These are phyloP conservation scores for Ips typographus DNA, from an alignment of 1,140 invertebrate genomes.

Conservation along the genomic window DNA sequence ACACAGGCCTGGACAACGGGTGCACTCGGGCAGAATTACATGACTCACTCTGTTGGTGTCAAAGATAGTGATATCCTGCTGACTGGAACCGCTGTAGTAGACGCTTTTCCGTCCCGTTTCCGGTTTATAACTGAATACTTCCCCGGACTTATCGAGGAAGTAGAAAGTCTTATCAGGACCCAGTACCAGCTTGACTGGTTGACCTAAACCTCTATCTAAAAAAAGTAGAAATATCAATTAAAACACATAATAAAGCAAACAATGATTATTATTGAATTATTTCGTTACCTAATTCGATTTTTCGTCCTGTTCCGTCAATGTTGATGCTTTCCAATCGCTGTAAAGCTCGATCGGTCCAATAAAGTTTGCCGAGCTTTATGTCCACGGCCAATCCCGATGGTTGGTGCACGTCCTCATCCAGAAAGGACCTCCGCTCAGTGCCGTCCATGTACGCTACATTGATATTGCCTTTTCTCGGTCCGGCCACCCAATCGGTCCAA, in stretches of 20 bases:
- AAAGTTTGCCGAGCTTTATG: conserved; percentile 66
- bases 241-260: not conserved
- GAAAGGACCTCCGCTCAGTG: conserved; percentile 56
- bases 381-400: conserved; percentile 88
- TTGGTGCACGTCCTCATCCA: conserved; percentile 68
- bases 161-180: conserved; percentile 61
- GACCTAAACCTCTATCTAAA: not conserved
- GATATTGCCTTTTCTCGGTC: conserved; percentile 59
- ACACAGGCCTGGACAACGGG: conserved; percentile 59
- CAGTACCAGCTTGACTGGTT: conserved; percentile 59
- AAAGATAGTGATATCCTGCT: conserved; percentile 66
- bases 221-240: not conserved
- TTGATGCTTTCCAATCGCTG: conserved; percentile 57
- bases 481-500: conserved; percentile 76
- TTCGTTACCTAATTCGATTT: conserved; percentile 52
- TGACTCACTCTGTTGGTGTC: conserved; percentile 50
- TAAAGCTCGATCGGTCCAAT: conserved; percentile 76
- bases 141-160: conserved; percentile 71
- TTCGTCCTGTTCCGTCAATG: conserved; percentile 69
- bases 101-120: conserved; percentile 48
- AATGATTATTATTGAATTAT: not conserved
- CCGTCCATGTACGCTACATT: conserved; percentile 82
- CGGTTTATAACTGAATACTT: conserved; percentile 56
- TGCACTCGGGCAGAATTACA: conserved; percentile 43
- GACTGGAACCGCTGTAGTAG: conserved; percentile 57